Percentiles rank a stretch among this genome's conserved stretches.
These are phyloP conservation scores for Zelostemma sp. DNA, from an alignment of 1,140 invertebrate genomes.

Conservation along the genomic window DNA sequence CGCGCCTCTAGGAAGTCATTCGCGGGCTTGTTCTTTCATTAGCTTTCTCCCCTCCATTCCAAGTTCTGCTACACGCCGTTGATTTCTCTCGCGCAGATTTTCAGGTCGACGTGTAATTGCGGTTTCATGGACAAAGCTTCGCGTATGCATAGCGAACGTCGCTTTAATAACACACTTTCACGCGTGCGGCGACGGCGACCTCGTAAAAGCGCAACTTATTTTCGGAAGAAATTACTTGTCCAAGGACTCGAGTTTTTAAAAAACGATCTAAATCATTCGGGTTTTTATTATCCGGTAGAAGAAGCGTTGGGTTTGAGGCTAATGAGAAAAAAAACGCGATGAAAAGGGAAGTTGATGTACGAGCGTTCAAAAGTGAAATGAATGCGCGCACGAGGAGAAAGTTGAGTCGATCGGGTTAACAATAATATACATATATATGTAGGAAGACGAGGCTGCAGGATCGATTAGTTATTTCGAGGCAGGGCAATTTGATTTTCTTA, in stretches of 20 bases:
- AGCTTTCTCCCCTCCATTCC: constrained; percentile 17
- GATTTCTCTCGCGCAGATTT: constrained; percentile 7
- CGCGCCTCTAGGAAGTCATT: constrained; percentile 66
- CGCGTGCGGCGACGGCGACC: constrained; percentile 20
- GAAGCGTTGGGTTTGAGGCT: too few species aligned
- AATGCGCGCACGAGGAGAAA: constrained; percentile 42
- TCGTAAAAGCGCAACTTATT: background rate
- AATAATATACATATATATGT: too few species aligned
- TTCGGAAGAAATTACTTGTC: background rate
- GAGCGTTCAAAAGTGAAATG: constrained; percentile 32
- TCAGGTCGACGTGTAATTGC: constrained; percentile 14
- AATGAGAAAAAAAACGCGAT: too few species aligned
- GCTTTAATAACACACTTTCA: constrained; percentile 45
- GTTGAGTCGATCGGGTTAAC: constrained; percentile 42
- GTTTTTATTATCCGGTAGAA: too few species aligned
- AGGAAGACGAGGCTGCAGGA: constrained; percentile 41
- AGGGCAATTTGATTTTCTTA: constrained; percentile 23
- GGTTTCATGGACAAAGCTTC: constrained; percentile 9
- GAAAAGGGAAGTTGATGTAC: too few species aligned
- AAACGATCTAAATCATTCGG: too few species aligned
- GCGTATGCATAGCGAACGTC: constrained; percentile 27
- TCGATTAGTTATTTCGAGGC: constrained; percentile 41
- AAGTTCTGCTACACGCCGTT: constrained; percentile 3
- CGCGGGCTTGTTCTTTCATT: constrained; percentile 39
- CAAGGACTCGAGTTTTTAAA: too few species aligned